Evolutionary conservation across 2,797 vertebrate species (phyloP).

Genomic region (Rhadinocentrus ornatus): DNA sequence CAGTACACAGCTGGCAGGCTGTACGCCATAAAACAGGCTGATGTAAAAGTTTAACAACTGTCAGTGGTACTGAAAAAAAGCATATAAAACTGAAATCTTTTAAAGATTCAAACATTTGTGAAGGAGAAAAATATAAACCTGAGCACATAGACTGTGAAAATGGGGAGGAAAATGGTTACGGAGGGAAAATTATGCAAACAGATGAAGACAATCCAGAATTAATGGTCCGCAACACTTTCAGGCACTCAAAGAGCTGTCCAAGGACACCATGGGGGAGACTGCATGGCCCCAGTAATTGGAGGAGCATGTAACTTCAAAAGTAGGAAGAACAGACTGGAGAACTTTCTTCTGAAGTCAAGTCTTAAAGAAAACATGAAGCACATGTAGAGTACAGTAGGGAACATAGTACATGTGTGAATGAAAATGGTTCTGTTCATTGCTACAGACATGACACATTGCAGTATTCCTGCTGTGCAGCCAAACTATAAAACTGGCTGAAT

Average conservation of each 20-base stretch:
- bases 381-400: constrained; percentile 78
- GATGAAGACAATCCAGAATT: constrained; percentile 85
- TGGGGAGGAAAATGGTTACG: constrained; percentile 62
- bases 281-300: constrained; percentile 81
- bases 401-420: constrained; percentile 76
- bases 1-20: constrained; percentile 59
- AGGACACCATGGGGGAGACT: constrained; percentile 82
- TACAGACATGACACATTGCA: constrained; percentile 74
- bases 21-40: constrained; percentile 55
- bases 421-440: constrained; percentile 73
- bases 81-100: constrained; percentile 54
- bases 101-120: constrained; percentile 56
- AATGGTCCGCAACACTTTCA: constrained; percentile 83
- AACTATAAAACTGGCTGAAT: constrained; percentile 44
- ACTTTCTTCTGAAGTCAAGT: constrained; percentile 76
- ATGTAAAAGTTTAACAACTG: constrained; percentile 71
- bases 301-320: constrained; percentile 84
- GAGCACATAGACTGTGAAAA: constrained; percentile 53
- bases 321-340: constrained; percentile 75
- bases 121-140: constrained; percentile 54
- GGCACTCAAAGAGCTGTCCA: constrained; percentile 82
- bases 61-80: constrained; percentile 53
- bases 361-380: constrained; percentile 81
- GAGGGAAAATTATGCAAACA: constrained; percentile 81
- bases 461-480: constrained; percentile 61